phyloP scores from a whole-genome alignment of 2,888 invertebrate genomes.

The Junonia oenone region DNA sequence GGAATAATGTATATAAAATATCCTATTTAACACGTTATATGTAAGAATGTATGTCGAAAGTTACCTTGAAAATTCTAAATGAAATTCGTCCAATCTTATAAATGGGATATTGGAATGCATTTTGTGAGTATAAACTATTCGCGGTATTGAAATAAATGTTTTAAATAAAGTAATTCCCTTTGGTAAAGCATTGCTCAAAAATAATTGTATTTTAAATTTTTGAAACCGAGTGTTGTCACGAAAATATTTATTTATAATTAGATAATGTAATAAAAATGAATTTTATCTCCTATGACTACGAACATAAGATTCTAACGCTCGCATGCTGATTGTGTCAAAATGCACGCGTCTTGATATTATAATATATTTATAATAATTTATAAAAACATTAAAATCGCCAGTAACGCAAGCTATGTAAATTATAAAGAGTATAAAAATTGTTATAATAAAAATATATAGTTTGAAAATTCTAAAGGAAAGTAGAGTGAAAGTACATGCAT shows the following conservation, averaged over 20 bases:
- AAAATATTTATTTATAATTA: conserved; percentile 46
- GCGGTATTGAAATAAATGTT: background rate
- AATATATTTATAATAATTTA: conserved; percentile 3
- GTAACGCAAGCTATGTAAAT: background rate
- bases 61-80: conserved; percentile 27
- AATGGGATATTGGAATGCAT: conserved; percentile 13
- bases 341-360: conserved; percentile 62
- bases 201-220: conserved; percentile 32
- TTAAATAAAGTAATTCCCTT: conserved; percentile 8
- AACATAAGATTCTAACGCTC: conserved; percentile 61
- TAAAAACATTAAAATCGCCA: background rate
- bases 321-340: conserved; percentile 67
- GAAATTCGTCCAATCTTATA: conserved; percentile 27
- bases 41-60: conserved; percentile 11
- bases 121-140: conserved; percentile 2
- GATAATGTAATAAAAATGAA: conserved; percentile 42
- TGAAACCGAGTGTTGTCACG: conserved; percentile 48
- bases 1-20: conserved; percentile 9
- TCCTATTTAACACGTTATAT: conserved; percentile 5
- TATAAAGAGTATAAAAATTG: background rate
- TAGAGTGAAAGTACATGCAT: conserved; percentile 4
- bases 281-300: conserved; percentile 59
- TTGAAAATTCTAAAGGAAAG: background rate
- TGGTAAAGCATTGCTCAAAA: conserved; percentile 54
- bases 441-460: background rate